Evolutionary conservation across 2,113 vertebrate species (phyloP).

Genomic region (Eurystomus gularis): DNA sequence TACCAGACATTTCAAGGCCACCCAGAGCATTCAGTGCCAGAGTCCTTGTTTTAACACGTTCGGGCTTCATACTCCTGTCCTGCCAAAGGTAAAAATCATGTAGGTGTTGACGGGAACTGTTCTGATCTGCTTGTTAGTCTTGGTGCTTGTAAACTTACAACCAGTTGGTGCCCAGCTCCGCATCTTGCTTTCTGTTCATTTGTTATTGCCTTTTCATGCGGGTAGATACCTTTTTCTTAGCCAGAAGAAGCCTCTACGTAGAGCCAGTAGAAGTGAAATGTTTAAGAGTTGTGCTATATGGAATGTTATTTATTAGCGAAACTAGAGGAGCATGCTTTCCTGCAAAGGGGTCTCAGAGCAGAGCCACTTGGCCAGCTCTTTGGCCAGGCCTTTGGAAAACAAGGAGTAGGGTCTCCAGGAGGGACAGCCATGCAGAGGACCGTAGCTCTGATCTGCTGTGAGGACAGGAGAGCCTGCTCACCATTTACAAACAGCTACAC

Average conservation of each 20-base stretch:
- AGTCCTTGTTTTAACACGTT: not conserved
- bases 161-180: not conserved
- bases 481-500: not conserved
- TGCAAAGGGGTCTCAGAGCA: not conserved
- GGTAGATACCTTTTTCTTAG: not conserved
- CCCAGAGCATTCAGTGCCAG: conserved; percentile 59
- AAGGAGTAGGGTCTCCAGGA: not conserved
- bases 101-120: not conserved
- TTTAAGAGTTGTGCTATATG: not conserved
- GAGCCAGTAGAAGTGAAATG: not conserved
- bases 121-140: not conserved
- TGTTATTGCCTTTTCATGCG: rapidly evolving
- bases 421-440: not conserved
- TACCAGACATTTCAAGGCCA: conserved; percentile 73
- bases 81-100: not conserved
- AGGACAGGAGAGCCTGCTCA: not conserved
- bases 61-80: rapidly evolving
- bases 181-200: rapidly evolving
- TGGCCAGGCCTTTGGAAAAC: not conserved
- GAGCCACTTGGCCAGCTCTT: not conserved
- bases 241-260: rapidly evolving
- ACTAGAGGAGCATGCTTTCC: rapidly evolving
- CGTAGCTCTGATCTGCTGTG: not conserved
- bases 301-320: not conserved
- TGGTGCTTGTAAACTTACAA: rapidly evolving